Base-by-base conservation (phyloP, 2,113 vertebrate genomes). In the Thomomys bottae region DNA sequence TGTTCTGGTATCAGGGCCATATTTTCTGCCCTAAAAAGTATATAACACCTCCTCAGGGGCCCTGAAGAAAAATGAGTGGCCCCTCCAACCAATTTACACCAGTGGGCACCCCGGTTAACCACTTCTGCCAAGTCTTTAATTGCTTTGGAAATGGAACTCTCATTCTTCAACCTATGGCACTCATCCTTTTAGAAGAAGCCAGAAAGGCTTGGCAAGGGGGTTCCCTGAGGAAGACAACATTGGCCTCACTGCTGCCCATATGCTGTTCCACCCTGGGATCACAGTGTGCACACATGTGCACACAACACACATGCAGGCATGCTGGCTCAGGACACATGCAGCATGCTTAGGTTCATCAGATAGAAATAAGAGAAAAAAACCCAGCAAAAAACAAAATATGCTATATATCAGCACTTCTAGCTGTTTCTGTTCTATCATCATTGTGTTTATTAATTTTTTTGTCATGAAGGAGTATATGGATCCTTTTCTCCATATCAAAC, bases 101-200 rank as follows among this genome's bases (percentile, higher is more conserved):
- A 82, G 3, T 63, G 80, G 92, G 94, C 89, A 85, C 0, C 21
- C 77, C 82, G 40, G 68, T 12, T 64, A 38, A 34, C 77, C 81
- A 72, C 79, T 79, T 95, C 84, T 94, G 94, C 92, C 96, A 97
- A 96, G 84, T 67, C 66, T 95, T 93, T 93, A 95, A 96, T 95
- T 96, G 95, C 88, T 93, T 93, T 97, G 93, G 95, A 95, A 95
- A 71, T 17, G 85, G 84, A 92, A 71, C 64, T 92, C 93, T 90
- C 83, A 81, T 89, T 93, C 87, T 91, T 95, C 89, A 94, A 75
- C 32, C 89, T 38, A 78, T 82, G 88, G 95, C 91, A 90, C 72
- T 94, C 59, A 30, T 93, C 59, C 73, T 93, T 94, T 81, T 82
- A 70, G 87, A 92, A 91, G 87, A 70, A 83, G 89, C 86, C 87